Conservation (phyloP, 2,797 vertebrate genomes). For the Eulemur mongoz region DNA sequence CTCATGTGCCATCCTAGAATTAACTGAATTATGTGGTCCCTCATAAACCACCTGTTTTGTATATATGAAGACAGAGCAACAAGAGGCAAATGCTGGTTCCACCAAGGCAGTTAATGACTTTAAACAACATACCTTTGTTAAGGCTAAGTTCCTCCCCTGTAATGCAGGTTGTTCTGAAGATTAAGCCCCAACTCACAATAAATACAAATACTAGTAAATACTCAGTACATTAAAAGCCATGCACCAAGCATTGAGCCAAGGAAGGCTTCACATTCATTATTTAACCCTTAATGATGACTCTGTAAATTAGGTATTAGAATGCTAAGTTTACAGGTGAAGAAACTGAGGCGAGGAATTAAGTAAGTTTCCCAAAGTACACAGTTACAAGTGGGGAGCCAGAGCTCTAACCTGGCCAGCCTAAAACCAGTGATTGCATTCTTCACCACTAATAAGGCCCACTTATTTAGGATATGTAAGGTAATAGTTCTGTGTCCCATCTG, state of each 20-base stretch:
- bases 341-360: background rate
- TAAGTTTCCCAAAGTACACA: background rate
- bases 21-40: background rate
- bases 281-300: background rate
- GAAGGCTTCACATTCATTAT: rapidly evolving
- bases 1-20: background rate
- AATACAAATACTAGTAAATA: rapidly evolving
- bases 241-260: background rate
- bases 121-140: background rate
- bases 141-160: background rate
- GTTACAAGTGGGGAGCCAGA: background rate
- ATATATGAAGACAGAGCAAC: background rate
- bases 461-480: background rate
- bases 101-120: background rate
- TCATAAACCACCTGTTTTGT: background rate
- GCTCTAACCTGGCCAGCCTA: no score
- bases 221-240: rapidly evolving
- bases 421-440: background rate
- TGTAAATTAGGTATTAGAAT: background rate
- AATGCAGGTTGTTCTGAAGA: background rate
- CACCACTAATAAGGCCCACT: background rate
- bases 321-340: background rate
- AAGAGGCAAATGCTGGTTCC: background rate
- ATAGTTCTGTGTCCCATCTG: background rate
- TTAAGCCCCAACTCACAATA: background rate